These are phyloP conservation scores for Sinocyclocheilus rhinocerous DNA, from an alignment of 2,113 vertebrate genomes.

Conservation along the genomic window DNA sequence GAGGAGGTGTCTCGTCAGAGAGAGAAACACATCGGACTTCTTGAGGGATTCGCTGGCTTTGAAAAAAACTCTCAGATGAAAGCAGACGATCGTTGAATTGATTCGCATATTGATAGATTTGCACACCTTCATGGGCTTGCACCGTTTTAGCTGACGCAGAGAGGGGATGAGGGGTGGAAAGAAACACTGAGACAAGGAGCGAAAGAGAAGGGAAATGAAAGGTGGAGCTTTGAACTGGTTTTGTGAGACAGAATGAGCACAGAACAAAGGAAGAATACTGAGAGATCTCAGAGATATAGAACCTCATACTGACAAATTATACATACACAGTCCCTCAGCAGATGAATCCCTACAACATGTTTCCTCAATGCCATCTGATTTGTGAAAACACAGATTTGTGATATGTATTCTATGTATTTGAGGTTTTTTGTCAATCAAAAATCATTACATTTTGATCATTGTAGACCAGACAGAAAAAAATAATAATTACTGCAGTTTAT, in stretches of 20 bases:
- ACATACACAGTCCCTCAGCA: conserved; percentile 16
- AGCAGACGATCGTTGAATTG: background rate
- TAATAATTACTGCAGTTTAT: too few species aligned
- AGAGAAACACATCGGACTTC: conserved; percentile 1
- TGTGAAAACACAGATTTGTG: background rate
- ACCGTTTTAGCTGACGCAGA: background rate
- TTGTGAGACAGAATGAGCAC: conserved; percentile 77
- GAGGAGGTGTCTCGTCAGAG: background rate
- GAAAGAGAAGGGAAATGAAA: conserved; percentile 34
- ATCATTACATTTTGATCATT: background rate
- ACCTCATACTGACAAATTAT: conserved; percentile 49
- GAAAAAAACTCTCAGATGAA: conserved; percentile 13
- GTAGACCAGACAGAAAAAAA: background rate
- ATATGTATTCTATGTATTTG: too few species aligned
- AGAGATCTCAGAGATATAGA: conserved; percentile 52
- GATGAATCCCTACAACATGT: conserved; percentile 8
- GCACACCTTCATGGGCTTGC: background rate
- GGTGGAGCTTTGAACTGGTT: conserved; percentile 71
- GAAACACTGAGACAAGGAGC: background rate
- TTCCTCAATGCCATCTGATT: conserved; percentile 9
- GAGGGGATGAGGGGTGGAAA: conserved; percentile 18
- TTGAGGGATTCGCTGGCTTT: background rate
- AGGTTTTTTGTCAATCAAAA: background rate
- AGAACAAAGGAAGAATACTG: conserved; percentile 56
- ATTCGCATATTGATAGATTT: conserved; percentile 9